Conservation (phyloP, 2,113 vertebrate genomes). For the Dicrurus megarhynchus region DNA sequence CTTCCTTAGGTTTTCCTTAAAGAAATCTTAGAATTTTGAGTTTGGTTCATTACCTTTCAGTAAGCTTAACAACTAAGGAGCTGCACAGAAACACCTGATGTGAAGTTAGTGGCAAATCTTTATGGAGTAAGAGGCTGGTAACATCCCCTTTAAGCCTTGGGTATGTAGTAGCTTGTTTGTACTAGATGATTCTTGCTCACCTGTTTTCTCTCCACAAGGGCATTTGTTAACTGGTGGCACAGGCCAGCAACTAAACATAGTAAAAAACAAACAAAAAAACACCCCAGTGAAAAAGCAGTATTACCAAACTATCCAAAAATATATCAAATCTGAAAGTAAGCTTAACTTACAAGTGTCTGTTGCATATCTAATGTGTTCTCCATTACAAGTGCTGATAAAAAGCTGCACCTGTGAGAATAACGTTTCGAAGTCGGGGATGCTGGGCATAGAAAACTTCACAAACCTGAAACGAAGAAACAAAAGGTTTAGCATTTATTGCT, state of each 20-base stretch:
- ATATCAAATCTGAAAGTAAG: not conserved
- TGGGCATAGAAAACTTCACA: conserved; percentile 99
- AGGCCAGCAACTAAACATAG: conserved; percentile 90
- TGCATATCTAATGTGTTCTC: conserved; percentile 98
- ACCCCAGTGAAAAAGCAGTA: not conserved
- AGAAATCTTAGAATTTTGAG: not conserved
- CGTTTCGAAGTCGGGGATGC: conserved; percentile 98
- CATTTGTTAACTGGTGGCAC: conserved; percentile 98
- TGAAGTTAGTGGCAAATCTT: not conserved
- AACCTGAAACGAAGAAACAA: conserved; percentile 79
- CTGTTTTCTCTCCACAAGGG: conserved; percentile 98
- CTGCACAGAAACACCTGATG: not conserved
- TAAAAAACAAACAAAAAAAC: conserved; percentile 11
- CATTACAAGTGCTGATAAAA: conserved; percentile 98
- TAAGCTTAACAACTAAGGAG: not conserved
- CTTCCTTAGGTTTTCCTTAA: not conserved
- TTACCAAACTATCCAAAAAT: not conserved
- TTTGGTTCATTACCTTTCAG: not conserved
- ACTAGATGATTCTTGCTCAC: conserved; percentile 69
- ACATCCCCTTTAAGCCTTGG: not conserved
- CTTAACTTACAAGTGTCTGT: conserved; percentile 96
- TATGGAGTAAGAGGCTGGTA: not conserved
- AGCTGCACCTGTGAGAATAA: conserved; percentile 98
- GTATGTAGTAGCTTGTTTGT: not conserved
- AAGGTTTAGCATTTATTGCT: not conserved